A percentile compares a stretch with the other conserved stretches of the same genome.
phyloP scores from a whole-genome alignment of 2,888 invertebrate genomes.

The Archips xylosteana region DNA sequence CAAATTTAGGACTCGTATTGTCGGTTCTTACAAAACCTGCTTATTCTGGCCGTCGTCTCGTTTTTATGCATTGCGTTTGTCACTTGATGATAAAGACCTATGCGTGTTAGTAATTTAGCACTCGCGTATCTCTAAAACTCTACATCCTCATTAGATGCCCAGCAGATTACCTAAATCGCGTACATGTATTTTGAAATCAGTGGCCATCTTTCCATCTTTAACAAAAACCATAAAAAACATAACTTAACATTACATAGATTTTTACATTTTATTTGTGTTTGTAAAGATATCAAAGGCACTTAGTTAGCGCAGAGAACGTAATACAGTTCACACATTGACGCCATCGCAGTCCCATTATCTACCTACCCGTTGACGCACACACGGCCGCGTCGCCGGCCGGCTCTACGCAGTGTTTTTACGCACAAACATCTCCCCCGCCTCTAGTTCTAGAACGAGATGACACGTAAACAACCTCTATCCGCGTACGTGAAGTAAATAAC shows the following conservation, averaged over 20 bases:
- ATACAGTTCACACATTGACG: conserved; percentile 5
- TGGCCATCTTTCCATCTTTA: too few species aligned
- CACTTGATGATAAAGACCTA: background rate
- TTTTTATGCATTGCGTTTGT: background rate
- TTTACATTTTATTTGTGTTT: background rate
- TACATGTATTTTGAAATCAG: too few species aligned
- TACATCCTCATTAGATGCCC: too few species aligned
- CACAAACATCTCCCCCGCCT: conserved; percentile 57
- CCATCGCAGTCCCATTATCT: conserved; percentile 1
- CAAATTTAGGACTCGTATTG: background rate
- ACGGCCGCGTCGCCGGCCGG: conserved; percentile 25
- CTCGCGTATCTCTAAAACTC: too few species aligned
- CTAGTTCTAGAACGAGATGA: conserved; percentile 77
- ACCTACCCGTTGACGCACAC: conserved; percentile 8
- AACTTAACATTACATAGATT: background rate
- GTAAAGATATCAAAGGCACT: conserved; percentile 1
- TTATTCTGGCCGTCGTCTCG: background rate
- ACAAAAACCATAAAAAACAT: too few species aligned
- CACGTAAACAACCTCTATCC: conserved; percentile 79
- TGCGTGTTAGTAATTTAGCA: background rate
- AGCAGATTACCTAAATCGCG: too few species aligned
- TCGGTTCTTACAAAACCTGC: background rate
- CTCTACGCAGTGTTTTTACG: conserved; percentile 32
- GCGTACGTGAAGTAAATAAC: conserved; percentile 75
- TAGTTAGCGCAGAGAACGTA: background rate